A percentile compares a stretch with the other conserved stretches of the same genome.
phyloP scores from a whole-genome alignment of 2,797 vertebrate genomes.

The Etheostoma nigrum region DNA sequence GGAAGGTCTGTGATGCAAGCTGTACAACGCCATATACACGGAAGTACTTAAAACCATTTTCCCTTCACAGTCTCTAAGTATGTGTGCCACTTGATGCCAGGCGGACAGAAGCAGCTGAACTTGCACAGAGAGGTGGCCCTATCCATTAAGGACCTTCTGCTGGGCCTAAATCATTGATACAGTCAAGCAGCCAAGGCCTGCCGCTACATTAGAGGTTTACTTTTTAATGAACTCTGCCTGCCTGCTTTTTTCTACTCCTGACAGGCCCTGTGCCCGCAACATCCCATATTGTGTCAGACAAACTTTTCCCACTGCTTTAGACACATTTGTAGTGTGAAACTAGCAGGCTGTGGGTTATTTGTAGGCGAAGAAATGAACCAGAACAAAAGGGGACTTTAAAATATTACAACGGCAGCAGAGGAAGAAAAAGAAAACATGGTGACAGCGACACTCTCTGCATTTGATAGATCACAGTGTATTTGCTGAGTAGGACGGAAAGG shows the following conservation, averaged over 20 bases:
- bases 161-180: conserved; percentile 81
- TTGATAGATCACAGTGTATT: conserved; percentile 47
- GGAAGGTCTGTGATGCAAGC: conserved; percentile 45
- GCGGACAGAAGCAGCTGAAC: conserved; percentile 51
- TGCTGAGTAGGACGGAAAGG: conserved; percentile 44
- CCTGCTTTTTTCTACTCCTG: conserved; percentile 29
- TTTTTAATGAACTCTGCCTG: conserved; percentile 78
- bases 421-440: conserved; percentile 21
- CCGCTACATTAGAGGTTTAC: conserved; percentile 76
- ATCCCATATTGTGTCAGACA: conserved; percentile 42
- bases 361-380: conserved; percentile 32
- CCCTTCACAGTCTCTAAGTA: conserved; percentile 39
- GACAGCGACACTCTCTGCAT: conserved; percentile 31
- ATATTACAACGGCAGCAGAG: conserved; percentile 30
- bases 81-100: conserved; percentile 57
- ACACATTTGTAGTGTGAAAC: conserved; percentile 43
- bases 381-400: conserved; percentile 43
- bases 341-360: conserved; percentile 48
- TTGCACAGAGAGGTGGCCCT: conserved; percentile 58
- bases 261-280: conserved; percentile 13
- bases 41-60: conserved; percentile 61
- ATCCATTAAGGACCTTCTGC: conserved; percentile 75
- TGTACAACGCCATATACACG: conserved; percentile 54
- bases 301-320: conserved; percentile 27
- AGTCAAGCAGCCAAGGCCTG: conserved; percentile 58